Evolutionary conservation across 2,888 invertebrate genomes (phyloP).

Genomic region (Xylota sylvarum): DNA sequence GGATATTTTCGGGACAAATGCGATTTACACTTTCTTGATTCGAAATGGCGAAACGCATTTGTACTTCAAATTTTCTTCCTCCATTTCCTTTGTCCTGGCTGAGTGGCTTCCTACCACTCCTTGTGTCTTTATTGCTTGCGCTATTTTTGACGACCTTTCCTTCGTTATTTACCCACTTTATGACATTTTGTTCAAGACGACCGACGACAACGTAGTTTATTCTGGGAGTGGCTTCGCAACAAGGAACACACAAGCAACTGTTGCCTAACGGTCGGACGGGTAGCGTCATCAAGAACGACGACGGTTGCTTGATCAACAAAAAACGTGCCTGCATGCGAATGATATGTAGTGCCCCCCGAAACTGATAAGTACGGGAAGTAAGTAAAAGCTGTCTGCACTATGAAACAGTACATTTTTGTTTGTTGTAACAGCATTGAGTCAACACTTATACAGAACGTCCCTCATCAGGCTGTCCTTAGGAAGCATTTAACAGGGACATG

Average conservation of each 20-base stretch:
- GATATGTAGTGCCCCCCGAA: slow-evolving; percentile 40
- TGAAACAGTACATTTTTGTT: slow-evolving; percentile 21
- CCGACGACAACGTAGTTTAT: slow-evolving; percentile 44
- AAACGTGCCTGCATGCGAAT: slow-evolving; percentile 38
- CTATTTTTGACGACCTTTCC: slow-evolving; percentile 70
- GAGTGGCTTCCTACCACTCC: slow-evolving; percentile 19
- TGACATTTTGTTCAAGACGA: slow-evolving; percentile 42
- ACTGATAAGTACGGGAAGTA: slow-evolving; percentile 37
- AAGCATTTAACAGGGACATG: slow-evolving; percentile 52
- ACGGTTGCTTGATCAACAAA: slow-evolving; percentile 44
- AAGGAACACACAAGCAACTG: slow-evolving; percentile 61
- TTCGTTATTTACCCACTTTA: slow-evolving; percentile 57
- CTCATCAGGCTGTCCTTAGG: slow-evolving; percentile 61
- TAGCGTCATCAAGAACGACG: not conserved
- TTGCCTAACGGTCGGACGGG: slow-evolving; percentile 29
- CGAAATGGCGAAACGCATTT: slow-evolving; percentile 46
- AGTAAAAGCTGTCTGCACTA: slow-evolving; percentile 49
- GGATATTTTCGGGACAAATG: slow-evolving; percentile 49
- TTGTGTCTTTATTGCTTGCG: slow-evolving; percentile 50
- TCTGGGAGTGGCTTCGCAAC: slow-evolving; percentile 64
- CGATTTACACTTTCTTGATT: slow-evolving; percentile 58
- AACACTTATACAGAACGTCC: slow-evolving; percentile 49
- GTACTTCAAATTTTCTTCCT: slow-evolving; percentile 13
- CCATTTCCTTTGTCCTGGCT: not conserved
- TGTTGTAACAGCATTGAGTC: slow-evolving; percentile 41